Conservation (phyloP, 2,888 invertebrate species). For the Cepaea hortensis region DNA sequence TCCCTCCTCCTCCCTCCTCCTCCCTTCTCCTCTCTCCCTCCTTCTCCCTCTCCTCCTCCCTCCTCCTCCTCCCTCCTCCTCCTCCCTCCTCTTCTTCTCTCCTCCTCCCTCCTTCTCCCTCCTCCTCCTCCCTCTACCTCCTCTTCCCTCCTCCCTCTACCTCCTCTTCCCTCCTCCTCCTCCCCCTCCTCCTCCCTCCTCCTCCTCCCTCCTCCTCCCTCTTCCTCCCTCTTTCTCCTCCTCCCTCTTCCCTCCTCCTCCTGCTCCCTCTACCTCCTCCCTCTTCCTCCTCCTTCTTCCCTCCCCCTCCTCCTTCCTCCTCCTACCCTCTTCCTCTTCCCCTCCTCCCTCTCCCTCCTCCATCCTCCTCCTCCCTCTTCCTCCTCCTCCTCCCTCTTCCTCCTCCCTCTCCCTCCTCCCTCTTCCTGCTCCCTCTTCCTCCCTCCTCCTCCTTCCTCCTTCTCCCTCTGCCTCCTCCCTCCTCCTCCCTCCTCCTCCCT, state of each 20-base stretch:
- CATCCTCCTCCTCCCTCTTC: neutral
- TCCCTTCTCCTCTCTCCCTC: neutral
- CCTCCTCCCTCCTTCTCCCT: neutral
- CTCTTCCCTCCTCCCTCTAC: neutral
- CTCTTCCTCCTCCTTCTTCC: neutral
- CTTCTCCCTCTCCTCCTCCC: neutral
- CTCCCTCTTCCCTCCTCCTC: too few species aligned
- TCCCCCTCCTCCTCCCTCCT: neutral
- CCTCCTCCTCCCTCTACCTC: neutral
- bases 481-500: neutral
- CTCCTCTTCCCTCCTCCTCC: neutral
- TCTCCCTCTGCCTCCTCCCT: too few species aligned
- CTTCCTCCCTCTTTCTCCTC: neutral
- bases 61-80: neutral
- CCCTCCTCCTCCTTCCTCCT: neutral
- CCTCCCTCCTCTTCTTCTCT: neutral
- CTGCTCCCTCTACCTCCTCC: too few species aligned
- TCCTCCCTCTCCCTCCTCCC: neutral
- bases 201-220: neutral
- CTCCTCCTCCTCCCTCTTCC: neutral
- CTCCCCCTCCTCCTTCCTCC: too few species aligned
- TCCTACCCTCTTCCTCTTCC: too few species aligned
- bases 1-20: neutral
- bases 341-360: neutral
- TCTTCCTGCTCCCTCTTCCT: too few species aligned